Evolutionary conservation across 2,113 vertebrate species (phyloP), one percentile per base, ranked within the genome.

Genomic region (Patagioenas fasciata): DNA sequence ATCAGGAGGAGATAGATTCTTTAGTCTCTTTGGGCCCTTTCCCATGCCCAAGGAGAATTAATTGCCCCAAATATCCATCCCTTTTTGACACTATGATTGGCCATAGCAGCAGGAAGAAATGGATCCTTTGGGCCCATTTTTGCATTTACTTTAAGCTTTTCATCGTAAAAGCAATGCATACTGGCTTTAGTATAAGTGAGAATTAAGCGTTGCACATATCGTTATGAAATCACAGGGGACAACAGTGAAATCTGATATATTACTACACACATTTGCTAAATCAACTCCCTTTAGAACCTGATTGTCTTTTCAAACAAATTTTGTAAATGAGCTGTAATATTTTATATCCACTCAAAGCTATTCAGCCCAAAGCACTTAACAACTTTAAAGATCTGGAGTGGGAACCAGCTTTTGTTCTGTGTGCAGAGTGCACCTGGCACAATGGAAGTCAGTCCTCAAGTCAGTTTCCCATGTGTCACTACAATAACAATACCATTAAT

Each of bases 261-360:
- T 88, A 70, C 47, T 91, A 10, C 47, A 83, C 87, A 85, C 79
- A 80, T 80, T 77, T 67, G 81, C 89, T 85, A 67, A 95, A 91
- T 79, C 28, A 34, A 36, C 47, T 94, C 80, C 82, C 78, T 85
- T 91, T 92, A 96, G 91, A 95, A 91, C 65, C 57, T 61, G 73
- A 95, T 96, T 94, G 92, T 93, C 89, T 92, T 92, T 96, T 95
- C 24, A 95, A 97, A 96, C 87, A 95, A 92, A 94, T 95, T 91
- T 73, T 73, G 50, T 66, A 94, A 93, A 95, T 75, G 93, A 89
- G 78, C 69, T 95, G 74, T 94, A 95, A 80, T 95, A 89, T 95
- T 96, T 97, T 95, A 95, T 95, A 92, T 69, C 65, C 87, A 96
- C n/a, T 84, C 44, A 87, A 93, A 95, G 34, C 44, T 85, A 94